Base-by-base conservation (phyloP, 2,888 invertebrate genomes). In the Alitta virens region DNA sequence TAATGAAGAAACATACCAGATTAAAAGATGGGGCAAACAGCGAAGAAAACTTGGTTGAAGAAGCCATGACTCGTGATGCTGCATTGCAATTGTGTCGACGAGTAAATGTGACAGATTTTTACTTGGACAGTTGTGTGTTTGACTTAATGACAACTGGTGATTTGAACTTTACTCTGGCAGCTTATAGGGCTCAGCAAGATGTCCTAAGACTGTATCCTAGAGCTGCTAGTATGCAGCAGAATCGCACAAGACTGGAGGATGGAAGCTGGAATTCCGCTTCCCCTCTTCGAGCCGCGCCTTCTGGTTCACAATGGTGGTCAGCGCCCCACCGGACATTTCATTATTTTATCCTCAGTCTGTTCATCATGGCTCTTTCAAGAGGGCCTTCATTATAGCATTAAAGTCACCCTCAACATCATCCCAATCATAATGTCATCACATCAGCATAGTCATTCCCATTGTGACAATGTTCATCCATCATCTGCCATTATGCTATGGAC, bases 101-200 rank as follows among this genome's bases (percentile, higher is more conserved):
- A 21, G 76, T 78, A 24, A 77, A 82, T 63, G 72, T 85, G 33
- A 82, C 83, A 33, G 86, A 85, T 71, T 83, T 84, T 70, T 86
- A 85, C 75, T 82, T 85, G 67, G 86, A 86, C 75, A 84, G 86
- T 68, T 86, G 86, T 75, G 84, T 86, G 60, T 86, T 86, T 73
- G 86, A 86, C 75, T 76, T 86, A 64, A 80, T 86, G 80, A 82
- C 84, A 2, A 85, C 86, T 2, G 85, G 85, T 1, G 83, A 84
- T 58, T 74, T 76, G 18, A 82, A 81, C 56, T 83, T 83, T 67
- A 76, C 79, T n/a, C 66, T 76, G 53, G 83, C 85, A 9, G 85
- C 85, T 0, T 75, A 80, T 63, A 76, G 78, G 2, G 84, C 85
- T 1, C 78, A 82, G 65, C 72, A 76, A 62, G 83, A 83, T 65